A percentile compares a stretch with the other conserved stretches of the same genome.
Conservation (phyloP, 1,140 invertebrate genomes). For the Trissolcus basalis region DNA sequence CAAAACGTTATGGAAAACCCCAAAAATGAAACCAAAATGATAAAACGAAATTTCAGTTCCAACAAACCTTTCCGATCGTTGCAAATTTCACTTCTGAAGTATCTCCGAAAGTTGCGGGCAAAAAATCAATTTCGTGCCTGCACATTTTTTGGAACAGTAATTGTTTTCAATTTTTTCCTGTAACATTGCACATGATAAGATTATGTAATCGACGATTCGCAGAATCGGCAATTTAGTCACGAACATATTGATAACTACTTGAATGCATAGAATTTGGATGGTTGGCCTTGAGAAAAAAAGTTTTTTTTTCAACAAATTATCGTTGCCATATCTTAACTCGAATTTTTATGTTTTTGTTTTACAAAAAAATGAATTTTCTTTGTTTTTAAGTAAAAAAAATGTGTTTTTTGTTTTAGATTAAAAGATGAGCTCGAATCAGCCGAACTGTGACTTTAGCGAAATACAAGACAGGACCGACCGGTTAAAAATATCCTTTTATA, state of each 20-base stretch:
- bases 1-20: too few species aligned
- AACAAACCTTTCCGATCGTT: too few species aligned
- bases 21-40: too few species aligned
- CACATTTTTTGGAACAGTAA: too few species aligned
- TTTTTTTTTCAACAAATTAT: neutral
- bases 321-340: neutral
- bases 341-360: neutral
- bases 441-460: conserved; percentile 6
- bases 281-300: too few species aligned
- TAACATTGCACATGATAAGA: neutral
- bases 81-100: too few species aligned
- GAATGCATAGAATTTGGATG: neutral
- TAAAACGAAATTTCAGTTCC: too few species aligned
- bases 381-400: conserved; percentile 1
- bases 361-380: neutral
- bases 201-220: conserved; percentile 17
- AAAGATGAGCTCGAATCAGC: conserved; percentile 17
- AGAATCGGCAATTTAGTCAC: neutral
- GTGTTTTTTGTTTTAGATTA: conserved; percentile 6
- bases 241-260: conserved; percentile 8
- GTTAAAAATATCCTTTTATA: conserved; percentile 64
- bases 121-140: too few species aligned
- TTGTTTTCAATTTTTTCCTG: neutral
- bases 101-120: too few species aligned
- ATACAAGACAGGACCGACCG: conserved; percentile 24